phyloP scores from a whole-genome alignment of 2,888 invertebrate species.

The Thecophora atra region DNA sequence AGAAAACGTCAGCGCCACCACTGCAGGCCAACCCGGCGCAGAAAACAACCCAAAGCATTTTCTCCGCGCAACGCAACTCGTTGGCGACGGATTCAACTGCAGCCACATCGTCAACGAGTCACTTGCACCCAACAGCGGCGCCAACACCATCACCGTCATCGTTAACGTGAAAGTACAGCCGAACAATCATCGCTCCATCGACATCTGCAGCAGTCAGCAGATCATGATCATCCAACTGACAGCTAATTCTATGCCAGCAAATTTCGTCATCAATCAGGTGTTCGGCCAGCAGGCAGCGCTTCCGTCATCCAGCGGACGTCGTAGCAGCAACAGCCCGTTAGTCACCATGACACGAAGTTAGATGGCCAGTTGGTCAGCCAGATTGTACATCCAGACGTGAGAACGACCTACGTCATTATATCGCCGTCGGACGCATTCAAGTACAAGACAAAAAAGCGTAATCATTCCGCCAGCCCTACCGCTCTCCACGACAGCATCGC shows the following conservation, averaged over 20 bases:
- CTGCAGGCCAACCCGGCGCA: constrained; percentile 58
- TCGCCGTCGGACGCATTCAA: constrained; percentile 75
- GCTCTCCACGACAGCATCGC: constrained; percentile 53
- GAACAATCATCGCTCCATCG: constrained; percentile 49
- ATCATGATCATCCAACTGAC: constrained; percentile 66
- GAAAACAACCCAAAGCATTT: constrained; percentile 57
- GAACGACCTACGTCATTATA: constrained; percentile 65
- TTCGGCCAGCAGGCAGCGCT: constrained; percentile 76
- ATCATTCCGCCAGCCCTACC: constrained; percentile 66
- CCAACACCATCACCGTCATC: constrained; percentile 49
- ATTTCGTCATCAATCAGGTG: constrained; percentile 47
- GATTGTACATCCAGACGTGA: constrained; percentile 63
- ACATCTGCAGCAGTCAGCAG: constrained; percentile 56
- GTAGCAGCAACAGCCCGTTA: constrained; percentile 66
- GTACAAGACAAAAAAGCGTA: constrained; percentile 78
- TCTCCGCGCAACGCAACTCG: constrained; percentile 74
- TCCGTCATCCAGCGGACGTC: constrained; percentile 81
- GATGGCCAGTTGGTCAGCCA: constrained; percentile 78
- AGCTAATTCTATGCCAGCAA: constrained; percentile 63
- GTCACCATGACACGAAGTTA: constrained; percentile 72
- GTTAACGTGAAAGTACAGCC: constrained; percentile 57
- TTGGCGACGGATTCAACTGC: constrained; percentile 69
- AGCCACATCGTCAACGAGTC: constrained; percentile 72
- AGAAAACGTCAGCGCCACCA: constrained; percentile 48
- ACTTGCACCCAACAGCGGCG: constrained; percentile 50